phyloP scores from a whole-genome alignment of 2,888 invertebrate genomes.

The Drosophila buzzatii region DNA sequence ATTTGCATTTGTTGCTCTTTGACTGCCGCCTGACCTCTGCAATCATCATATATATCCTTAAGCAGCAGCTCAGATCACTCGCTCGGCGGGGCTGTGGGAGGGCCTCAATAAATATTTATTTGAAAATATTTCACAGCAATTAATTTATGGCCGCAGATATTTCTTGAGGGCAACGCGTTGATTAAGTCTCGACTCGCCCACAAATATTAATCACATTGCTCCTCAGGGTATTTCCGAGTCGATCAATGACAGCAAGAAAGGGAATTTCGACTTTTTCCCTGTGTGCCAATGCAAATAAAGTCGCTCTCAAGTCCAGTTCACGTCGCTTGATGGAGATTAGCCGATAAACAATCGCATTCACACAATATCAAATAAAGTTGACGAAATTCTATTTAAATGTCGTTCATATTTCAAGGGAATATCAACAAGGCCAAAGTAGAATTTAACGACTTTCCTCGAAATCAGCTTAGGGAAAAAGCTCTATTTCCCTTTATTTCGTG shows the following conservation, averaged over 20 bases:
- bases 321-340: constrained; percentile 29
- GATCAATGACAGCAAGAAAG: background rate
- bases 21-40: background rate
- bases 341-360: constrained; percentile 18
- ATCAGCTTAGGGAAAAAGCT: background rate
- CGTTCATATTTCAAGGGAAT: background rate
- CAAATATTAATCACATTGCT: background rate
- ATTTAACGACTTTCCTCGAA: background rate
- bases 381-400: background rate
- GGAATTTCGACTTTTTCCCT: background rate
- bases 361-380: constrained; percentile 8
- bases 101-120: background rate
- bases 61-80: background rate
- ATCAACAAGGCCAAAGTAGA: background rate
- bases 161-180: background rate
- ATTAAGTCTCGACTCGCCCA: background rate
- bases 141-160: background rate
- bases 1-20: constrained; percentile 61
- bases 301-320: constrained; percentile 34
- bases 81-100: background rate
- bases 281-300: constrained; percentile 40
- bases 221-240: constrained; percentile 12
- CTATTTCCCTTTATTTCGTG: background rate
- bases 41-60: background rate
- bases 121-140: background rate